Evolutionary conservation across 2,113 vertebrate species (phyloP).

Genomic region (Sinocyclocheilus maitianheensis): DNA sequence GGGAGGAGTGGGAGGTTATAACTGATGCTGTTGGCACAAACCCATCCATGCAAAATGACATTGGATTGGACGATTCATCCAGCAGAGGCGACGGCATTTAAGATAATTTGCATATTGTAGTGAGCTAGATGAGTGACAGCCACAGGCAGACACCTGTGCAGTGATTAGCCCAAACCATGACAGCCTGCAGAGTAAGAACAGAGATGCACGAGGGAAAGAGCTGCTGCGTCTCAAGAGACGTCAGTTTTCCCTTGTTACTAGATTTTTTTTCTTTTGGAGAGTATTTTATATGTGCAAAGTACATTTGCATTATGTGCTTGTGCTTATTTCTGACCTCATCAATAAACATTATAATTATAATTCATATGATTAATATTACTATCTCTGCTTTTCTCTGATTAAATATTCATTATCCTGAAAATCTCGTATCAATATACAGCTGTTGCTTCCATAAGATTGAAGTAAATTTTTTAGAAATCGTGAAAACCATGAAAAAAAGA

Average conservation of each 20-base stretch:
- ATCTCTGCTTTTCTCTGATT: neutral
- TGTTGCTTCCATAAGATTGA: neutral
- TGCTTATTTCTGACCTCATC: neutral
- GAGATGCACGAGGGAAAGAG: constrained; percentile 17
- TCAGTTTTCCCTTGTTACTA: neutral
- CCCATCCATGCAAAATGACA: constrained; percentile 24
- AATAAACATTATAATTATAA: neutral
- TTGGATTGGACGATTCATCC: constrained; percentile 45
- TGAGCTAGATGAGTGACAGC: constrained; percentile 42
- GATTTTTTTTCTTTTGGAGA: neutral
- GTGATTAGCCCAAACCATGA: constrained; percentile 48
- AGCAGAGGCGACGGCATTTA: constrained; percentile 24
- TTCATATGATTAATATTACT: neutral
- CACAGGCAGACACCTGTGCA: constrained; percentile 48
- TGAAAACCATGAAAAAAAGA: constrained; percentile 16
- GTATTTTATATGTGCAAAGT: neutral
- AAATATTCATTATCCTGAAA: constrained; percentile 6
- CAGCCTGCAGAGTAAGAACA: constrained; percentile 38
- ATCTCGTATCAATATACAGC: neutral
- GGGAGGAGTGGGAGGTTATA: constrained; percentile 22
- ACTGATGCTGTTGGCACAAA: constrained; percentile 52
- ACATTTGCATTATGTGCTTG: constrained; percentile 1
- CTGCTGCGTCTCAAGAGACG: neutral
- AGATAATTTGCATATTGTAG: constrained; percentile 41
- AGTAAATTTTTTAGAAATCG: neutral